These are phyloP conservation scores for Sesia apiformis DNA, from an alignment of 2,888 invertebrate genomes.

Conservation along the genomic window DNA sequence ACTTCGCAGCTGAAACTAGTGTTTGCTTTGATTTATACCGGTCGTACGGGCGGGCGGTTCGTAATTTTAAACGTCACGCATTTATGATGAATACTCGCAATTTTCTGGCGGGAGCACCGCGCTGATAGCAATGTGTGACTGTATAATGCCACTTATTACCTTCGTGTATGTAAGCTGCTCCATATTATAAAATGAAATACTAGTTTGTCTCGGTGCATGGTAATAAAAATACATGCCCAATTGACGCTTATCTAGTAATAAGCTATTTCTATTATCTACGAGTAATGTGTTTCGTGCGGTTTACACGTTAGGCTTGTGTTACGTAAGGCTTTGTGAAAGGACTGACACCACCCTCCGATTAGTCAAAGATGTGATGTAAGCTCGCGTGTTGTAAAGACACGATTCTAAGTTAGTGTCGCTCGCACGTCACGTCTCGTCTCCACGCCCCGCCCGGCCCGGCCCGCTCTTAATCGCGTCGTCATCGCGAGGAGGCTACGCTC, in stretches of 20 bases:
- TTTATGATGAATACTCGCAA: conserved; percentile 69
- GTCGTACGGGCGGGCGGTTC: conserved; percentile 34
- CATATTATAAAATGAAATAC: too few relatives aligned
- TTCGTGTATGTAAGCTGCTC: not conserved
- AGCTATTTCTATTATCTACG: too few relatives aligned
- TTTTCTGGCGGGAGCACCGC: conserved; percentile 56
- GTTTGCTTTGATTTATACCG: conserved; percentile 60
- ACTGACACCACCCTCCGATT: conserved; percentile 19
- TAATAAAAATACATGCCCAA: too few relatives aligned
- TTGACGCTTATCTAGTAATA: too few relatives aligned
- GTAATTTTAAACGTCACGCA: conserved; percentile 70
- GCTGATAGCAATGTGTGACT: conserved; percentile 29
- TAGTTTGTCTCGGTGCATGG: too few relatives aligned
- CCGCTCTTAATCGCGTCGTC: conserved; percentile 54
- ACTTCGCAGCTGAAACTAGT: conserved; percentile 40
- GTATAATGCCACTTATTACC: not conserved
- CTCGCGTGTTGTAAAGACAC: conserved; percentile 29
- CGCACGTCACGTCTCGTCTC: conserved; percentile 33
- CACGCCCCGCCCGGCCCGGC: conserved; percentile 16
- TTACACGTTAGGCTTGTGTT: conserved; percentile 9
- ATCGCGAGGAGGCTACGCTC: conserved; percentile 53
- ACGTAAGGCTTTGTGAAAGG: conserved; percentile 8
- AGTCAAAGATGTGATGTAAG: conserved; percentile 30
- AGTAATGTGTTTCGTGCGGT: not conserved
- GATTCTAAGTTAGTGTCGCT: conserved; percentile 25